Percentiles rank a stretch among this genome's conserved stretches.
These are phyloP conservation scores for Florisuga fusca DNA, from an alignment of 2,797 vertebrate genomes.

Conservation along the genomic window DNA sequence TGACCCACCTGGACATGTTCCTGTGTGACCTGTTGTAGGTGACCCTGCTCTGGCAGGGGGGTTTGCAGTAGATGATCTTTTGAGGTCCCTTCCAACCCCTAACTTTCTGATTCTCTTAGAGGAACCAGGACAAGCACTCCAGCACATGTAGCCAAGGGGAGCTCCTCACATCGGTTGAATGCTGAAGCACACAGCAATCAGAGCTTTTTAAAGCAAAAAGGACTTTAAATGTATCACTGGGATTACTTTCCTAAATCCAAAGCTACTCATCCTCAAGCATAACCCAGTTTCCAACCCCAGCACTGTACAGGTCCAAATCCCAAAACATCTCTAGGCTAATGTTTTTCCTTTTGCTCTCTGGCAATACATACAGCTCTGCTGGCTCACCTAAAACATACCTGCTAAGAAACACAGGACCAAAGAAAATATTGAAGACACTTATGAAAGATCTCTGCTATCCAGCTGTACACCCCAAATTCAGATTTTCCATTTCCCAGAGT, in stretches of 20 bases:
- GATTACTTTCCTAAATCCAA: background rate
- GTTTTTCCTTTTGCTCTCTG: background rate
- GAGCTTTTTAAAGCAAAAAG: background rate
- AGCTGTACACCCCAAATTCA: background rate
- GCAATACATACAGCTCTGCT: background rate
- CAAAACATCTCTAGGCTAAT: background rate
- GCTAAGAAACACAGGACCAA: background rate
- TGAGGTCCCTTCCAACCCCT: too few species aligned
- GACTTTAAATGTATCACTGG: background rate
- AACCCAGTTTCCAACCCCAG: background rate
- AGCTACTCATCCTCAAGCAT: background rate
- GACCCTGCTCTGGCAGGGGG: too few species aligned
- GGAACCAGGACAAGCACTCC: background rate
- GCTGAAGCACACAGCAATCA: background rate
- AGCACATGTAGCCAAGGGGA: background rate
- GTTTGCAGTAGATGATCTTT: too few species aligned
- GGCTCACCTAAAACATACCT: background rate
- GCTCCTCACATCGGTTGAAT: background rate
- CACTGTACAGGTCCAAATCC: background rate
- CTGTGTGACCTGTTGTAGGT: too few species aligned
- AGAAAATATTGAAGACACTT: background rate
- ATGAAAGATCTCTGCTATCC: background rate
- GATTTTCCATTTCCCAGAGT: background rate
- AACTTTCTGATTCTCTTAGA: background rate
- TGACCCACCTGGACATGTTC: too few species aligned